phyloP scores from a whole-genome alignment of 1,140 invertebrate species.

The Tyrophagus putrescentiae region DNA sequence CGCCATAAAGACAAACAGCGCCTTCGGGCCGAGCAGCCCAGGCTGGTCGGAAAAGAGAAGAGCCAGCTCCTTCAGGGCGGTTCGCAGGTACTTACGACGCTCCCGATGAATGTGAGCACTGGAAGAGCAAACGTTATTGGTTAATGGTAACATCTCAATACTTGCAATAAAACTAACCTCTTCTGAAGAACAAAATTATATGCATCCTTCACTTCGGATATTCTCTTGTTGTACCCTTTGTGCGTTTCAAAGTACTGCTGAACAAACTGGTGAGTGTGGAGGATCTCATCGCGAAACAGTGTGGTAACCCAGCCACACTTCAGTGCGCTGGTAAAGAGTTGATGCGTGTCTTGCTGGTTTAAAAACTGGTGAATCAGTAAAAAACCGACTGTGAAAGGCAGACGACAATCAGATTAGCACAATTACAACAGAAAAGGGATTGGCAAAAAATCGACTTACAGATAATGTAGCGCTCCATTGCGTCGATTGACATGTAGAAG shows the following conservation, averaged over 20 bases:
- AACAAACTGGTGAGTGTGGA: constrained; percentile 87
- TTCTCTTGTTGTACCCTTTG: constrained; percentile 81
- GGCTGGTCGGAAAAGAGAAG: constrained; percentile 94
- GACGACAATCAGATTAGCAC: constrained; percentile 4
- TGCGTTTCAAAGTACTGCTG: constrained; percentile 83
- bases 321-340: constrained; percentile 77
- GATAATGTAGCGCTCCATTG: constrained; percentile 91
- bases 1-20: constrained; percentile 84
- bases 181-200: constrained; percentile 76
- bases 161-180: constrained; percentile 39
- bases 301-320: constrained; percentile 86
- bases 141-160: constrained; percentile 9
- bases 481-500: constrained; percentile 87
- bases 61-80: constrained; percentile 83
- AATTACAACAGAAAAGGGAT: constrained; percentile 20
- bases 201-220: constrained; percentile 85
- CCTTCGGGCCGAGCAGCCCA: constrained; percentile 84
- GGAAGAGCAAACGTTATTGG: constrained; percentile 13
- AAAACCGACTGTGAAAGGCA: constrained; percentile 54
- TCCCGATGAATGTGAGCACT: constrained; percentile 74
- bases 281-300: constrained; percentile 89
- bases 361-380: constrained; percentile 72
- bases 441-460: constrained; percentile 38
- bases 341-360: constrained; percentile 53
- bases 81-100: constrained; percentile 83